Percentiles rank a stretch among this genome's conserved stretches.
Evolutionary conservation across 2,113 vertebrate genomes (phyloP).

Genomic region (Seriola aureovittata): DNA sequence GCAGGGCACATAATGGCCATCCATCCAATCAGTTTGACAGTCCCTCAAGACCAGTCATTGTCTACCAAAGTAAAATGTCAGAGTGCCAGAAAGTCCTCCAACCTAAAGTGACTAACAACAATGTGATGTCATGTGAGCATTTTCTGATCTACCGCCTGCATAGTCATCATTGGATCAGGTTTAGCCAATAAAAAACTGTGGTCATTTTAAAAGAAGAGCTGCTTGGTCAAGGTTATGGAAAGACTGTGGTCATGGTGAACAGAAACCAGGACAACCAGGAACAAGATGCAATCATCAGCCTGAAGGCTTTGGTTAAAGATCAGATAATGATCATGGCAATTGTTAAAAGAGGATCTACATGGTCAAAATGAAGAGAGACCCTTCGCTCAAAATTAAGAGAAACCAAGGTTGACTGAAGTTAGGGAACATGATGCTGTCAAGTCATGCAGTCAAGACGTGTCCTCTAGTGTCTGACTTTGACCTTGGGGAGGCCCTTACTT

Average conservation of each 20-base stretch:
- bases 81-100: neutral
- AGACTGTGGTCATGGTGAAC: too few relatives aligned
- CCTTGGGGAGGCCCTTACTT: too few relatives aligned
- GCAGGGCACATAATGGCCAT: neutral
- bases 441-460: too few relatives aligned
- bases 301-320: neutral
- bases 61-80: neutral
- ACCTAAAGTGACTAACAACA: neutral
- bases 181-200: neutral
- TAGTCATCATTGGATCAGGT: neutral
- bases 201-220: too few relatives aligned
- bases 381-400: neutral
- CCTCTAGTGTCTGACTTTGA: too few relatives aligned
- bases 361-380: neutral
- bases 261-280: too few relatives aligned
- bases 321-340: neutral
- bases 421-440: too few relatives aligned
- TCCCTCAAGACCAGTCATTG: neutral
- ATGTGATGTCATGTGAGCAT: neutral
- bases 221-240: too few relatives aligned
- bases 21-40: neutral
- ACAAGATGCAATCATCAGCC: too few relatives aligned
- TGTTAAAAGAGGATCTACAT: neutral
- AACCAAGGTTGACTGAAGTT: neutral
- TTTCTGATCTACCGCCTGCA: neutral